Evolutionary conservation across 2,797 vertebrate species (phyloP).

Genomic region (Buphagus erythrorhynchus): DNA sequence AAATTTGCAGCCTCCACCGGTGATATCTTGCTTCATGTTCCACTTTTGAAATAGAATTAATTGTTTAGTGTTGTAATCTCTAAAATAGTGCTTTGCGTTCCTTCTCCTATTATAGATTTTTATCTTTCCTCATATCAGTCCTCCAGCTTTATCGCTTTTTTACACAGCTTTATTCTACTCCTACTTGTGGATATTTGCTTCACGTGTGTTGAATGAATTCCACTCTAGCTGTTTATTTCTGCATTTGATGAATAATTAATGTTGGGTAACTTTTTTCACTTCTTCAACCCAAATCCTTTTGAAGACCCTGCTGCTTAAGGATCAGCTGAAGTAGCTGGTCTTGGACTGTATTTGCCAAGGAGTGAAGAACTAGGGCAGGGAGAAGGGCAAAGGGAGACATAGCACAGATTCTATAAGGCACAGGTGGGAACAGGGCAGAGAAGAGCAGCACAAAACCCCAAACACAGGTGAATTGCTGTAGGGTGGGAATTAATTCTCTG

Average conservation of each 20-base stretch:
- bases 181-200: background rate
- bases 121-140: background rate
- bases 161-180: background rate
- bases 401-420: background rate
- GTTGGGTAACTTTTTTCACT: background rate
- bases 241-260: background rate
- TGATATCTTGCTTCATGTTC: background rate
- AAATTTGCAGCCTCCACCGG: background rate
- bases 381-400: background rate
- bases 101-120: constrained; percentile 10
- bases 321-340: background rate
- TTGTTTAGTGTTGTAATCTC: background rate
- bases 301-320: background rate
- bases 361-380: background rate
- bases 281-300: background rate
- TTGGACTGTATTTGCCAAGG: background rate
- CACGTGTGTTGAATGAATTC: background rate
- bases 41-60: constrained; percentile 23
- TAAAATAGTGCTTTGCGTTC: background rate
- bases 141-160: background rate
- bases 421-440: background rate
- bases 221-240: background rate
- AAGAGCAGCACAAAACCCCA: background rate
- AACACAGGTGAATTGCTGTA: background rate
- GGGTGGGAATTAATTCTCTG: background rate